Evolutionary conservation across 2,113 vertebrate species (phyloP).

Genomic region (Paramisgurnus dabryanus): DNA sequence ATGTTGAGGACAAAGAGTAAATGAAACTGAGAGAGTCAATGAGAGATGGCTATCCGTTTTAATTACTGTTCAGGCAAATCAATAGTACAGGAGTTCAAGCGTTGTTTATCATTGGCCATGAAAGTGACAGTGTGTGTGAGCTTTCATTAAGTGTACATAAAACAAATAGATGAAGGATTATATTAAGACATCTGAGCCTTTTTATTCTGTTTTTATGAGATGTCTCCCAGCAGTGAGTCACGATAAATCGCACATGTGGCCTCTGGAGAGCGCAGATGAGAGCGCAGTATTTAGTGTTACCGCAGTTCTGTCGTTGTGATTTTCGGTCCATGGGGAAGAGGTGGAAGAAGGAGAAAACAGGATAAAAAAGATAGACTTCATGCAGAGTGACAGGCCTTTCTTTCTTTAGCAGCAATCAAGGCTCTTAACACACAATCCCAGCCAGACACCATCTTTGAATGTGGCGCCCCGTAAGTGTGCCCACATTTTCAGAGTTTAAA

Average conservation of each 20-base stretch:
- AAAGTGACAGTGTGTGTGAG: slow-evolving; percentile 1
- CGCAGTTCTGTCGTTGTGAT: slow-evolving; percentile 25
- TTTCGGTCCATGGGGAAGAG: slow-evolving; percentile 13
- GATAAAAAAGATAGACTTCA: slow-evolving; percentile 35
- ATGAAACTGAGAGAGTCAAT: slow-evolving; percentile 24
- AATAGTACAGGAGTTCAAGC: slow-evolving; percentile 51
- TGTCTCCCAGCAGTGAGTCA: slow-evolving; percentile 1
- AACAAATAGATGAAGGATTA: slow-evolving; percentile 17
- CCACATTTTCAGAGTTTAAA: slow-evolving; percentile 20
- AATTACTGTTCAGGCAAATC: slow-evolving; percentile 63
- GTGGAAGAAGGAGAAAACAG: slow-evolving; percentile 25
- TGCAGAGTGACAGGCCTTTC: slow-evolving; percentile 19
- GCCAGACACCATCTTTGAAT: slow-evolving; percentile 9
- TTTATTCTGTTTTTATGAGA: slow-evolving; percentile 20
- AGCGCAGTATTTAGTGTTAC: slow-evolving; percentile 9
- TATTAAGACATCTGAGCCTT: slow-evolving; percentile 36
- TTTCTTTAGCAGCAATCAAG: slow-evolving; percentile 31
- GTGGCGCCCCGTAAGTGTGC: not conserved
- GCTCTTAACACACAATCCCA: slow-evolving; percentile 35
- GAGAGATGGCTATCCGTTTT: slow-evolving; percentile 51
- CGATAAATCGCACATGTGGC: not conserved
- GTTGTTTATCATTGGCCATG: slow-evolving; percentile 52
- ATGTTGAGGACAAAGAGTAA: slow-evolving; percentile 28
- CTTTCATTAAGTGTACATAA: slow-evolving; percentile 26
- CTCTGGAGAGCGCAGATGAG: slow-evolving; percentile 18